phyloP scores from a whole-genome alignment of 2,113 vertebrate species.

The Etheostoma cragini region DNA sequence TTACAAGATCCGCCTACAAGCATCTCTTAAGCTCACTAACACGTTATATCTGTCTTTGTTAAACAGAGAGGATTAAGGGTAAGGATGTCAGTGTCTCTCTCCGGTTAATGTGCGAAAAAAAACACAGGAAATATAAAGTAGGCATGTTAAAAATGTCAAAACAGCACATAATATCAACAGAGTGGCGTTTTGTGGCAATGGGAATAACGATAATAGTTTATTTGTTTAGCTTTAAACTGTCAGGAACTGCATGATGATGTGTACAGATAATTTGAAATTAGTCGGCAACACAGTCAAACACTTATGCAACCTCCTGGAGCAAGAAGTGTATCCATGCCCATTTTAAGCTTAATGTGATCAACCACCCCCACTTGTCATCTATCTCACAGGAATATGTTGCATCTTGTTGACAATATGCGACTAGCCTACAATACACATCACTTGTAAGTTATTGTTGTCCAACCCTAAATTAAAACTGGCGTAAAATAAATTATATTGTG shows the following conservation, averaged over 20 bases:
- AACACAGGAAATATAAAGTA: no score
- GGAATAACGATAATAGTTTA: conserved; percentile 14
- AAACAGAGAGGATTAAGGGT: no score
- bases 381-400: conserved; percentile 32
- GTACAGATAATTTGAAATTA: no score
- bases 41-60: background rate
- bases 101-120: no score
- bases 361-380: conserved; percentile 35
- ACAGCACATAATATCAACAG: background rate
- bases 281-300: background rate
- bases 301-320: conserved; percentile 20
- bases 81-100: no score
- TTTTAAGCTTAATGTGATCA: conserved; percentile 48
- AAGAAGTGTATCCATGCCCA: conserved; percentile 18
- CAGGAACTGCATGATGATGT: background rate
- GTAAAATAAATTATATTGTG: background rate
- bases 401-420: conserved; percentile 27
- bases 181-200: background rate
- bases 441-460: background rate
- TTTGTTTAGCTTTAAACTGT: background rate
- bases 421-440: background rate
- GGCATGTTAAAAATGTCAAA: background rate
- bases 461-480: background rate
- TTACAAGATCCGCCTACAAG: background rate
- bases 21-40: background rate